Evolutionary conservation across 1,140 invertebrate genomes (phyloP).

Genomic region (Brachionus manjavacas): DNA sequence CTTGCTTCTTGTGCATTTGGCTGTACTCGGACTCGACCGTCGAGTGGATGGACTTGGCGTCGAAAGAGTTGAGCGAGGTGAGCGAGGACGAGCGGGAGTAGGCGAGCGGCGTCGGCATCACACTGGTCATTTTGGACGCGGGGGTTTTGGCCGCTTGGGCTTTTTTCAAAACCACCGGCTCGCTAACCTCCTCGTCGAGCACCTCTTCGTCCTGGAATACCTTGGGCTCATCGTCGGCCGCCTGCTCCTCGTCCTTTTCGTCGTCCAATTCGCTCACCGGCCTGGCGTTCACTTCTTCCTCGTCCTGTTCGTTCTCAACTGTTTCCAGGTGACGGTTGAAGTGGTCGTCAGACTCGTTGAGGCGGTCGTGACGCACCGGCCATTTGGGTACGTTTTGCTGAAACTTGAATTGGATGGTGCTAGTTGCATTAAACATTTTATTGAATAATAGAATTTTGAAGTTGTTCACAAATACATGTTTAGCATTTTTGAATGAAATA

Average conservation of each 20-base stretch:
- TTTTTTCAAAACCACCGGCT: neutral
- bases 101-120: constrained; percentile 26
- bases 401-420: neutral
- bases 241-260: neutral
- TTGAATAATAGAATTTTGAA: neutral
- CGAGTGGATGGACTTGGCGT: constrained; percentile 24
- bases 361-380: neutral
- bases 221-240: neutral
- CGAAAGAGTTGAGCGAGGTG: constrained; percentile 11
- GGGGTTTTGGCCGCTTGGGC: neutral
- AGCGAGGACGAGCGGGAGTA: neutral
- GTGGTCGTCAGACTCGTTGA: neutral
- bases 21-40: constrained; percentile 15
- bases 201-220: constrained; percentile 8
- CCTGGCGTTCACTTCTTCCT: neutral
- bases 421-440: neutral
- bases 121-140: neutral
- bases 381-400: neutral
- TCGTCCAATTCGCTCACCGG: neutral
- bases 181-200: neutral
- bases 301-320: neutral
- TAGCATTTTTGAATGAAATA: no score
- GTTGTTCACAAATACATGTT: neutral
- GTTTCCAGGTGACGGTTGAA: constrained; percentile 2
- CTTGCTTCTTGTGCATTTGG: neutral